Evolutionary conservation across 2,888 invertebrate species (phyloP).

Genomic region (Amphipyra tragopoginis): DNA sequence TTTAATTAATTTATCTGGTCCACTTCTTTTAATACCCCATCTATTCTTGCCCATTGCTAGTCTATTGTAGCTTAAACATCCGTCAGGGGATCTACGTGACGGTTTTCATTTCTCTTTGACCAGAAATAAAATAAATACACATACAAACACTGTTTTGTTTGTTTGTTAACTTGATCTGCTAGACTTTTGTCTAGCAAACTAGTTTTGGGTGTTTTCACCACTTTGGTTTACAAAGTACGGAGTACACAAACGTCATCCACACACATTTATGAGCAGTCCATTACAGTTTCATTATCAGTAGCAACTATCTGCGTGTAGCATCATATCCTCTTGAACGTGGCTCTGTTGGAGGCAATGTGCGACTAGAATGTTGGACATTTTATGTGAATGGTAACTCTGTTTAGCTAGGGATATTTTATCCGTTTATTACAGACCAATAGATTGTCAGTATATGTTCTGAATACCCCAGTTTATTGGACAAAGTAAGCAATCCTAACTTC

Average conservation of each 20-base stretch:
- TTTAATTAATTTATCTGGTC: too few species aligned
- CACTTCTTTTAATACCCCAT: too few species aligned
- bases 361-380: constrained; percentile 1
- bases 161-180: too few species aligned
- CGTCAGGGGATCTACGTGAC: too few species aligned
- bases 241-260: constrained; percentile 19
- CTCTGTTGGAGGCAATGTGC: constrained; percentile 27
- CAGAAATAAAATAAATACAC: too few species aligned
- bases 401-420: background rate
- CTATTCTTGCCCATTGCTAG: too few species aligned
- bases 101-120: too few species aligned
- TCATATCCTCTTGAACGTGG: constrained; percentile 34
- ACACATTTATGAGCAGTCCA: constrained; percentile 29
- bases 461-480: background rate
- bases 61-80: too few species aligned
- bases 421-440: background rate
- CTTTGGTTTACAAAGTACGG: constrained; percentile 20
- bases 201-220: background rate
- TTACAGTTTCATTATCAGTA: constrained; percentile 31
- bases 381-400: background rate
- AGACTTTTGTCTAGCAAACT: too few species aligned
- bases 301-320: constrained; percentile 24
- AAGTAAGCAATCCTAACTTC: too few species aligned
- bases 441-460: background rate
- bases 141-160: background rate